phyloP scores from a whole-genome alignment of 2,113 vertebrate species.

The Rhinoderma darwinii region DNA sequence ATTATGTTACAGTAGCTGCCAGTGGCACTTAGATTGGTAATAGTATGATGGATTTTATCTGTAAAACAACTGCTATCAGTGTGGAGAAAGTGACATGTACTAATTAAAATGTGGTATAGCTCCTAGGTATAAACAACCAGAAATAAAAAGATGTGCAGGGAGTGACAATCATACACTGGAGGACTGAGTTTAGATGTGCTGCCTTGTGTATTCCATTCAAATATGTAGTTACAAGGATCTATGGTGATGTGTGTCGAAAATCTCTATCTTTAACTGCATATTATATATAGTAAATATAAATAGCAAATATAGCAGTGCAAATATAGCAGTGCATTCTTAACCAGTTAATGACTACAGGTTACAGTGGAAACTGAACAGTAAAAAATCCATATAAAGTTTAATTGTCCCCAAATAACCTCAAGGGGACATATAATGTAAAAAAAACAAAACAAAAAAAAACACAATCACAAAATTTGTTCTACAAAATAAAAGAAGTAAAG shows the following conservation, averaged over 20 bases:
- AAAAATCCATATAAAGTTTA: too few relatives aligned
- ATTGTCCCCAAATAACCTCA: too few relatives aligned
- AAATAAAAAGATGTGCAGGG: constrained; percentile 40
- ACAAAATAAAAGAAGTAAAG: too few relatives aligned
- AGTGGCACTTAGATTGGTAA: constrained; percentile 45
- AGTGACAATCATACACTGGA: constrained; percentile 36
- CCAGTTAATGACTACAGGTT: too few relatives aligned
- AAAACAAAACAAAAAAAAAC: too few relatives aligned
- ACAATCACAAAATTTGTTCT: too few relatives aligned
- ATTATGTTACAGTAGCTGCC: constrained; percentile 52
- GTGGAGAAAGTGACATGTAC: constrained; percentile 53
- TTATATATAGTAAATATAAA: too few relatives aligned
- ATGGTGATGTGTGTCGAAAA: not conserved
- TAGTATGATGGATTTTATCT: constrained; percentile 54
- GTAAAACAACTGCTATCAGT: constrained; percentile 46
- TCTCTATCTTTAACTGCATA: not conserved
- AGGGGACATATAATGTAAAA: too few relatives aligned
- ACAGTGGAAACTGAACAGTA: too few relatives aligned
- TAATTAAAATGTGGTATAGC: constrained; percentile 58
- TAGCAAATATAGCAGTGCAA: not conserved
- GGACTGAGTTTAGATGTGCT: not conserved
- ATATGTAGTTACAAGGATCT: not conserved
- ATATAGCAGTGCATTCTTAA: too few relatives aligned
- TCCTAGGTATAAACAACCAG: constrained; percentile 45
- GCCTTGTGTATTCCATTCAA: not conserved